Percentiles rank a stretch among this genome's conserved stretches.
These are phyloP conservation scores for Dromococcyx pavoninus DNA, from an alignment of 2,797 vertebrate species.

Conservation along the genomic window DNA sequence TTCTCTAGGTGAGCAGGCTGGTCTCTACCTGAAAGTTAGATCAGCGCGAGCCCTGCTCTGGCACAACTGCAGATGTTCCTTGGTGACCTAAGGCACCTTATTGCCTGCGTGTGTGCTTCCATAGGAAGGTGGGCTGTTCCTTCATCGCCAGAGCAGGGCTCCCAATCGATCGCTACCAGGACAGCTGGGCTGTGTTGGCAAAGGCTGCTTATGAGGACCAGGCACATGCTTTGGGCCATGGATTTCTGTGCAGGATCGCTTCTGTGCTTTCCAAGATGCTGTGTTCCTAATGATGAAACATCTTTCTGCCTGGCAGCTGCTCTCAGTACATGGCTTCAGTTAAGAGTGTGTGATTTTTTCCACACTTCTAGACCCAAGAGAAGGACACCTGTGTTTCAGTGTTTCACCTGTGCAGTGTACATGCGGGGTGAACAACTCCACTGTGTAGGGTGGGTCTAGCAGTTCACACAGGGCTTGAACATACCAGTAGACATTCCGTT, in stretches of 20 bases:
- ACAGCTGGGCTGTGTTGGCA: neutral
- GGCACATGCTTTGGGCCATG: accelerated
- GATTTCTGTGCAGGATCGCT: neutral
- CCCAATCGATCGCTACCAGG: neutral
- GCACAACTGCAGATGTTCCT: neutral
- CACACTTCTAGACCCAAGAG: neutral
- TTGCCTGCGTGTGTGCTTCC: accelerated
- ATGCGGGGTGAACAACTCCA: neutral
- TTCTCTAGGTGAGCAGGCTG: neutral
- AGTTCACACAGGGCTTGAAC: neutral
- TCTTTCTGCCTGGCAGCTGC: neutral
- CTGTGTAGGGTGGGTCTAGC: neutral
- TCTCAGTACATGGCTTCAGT: neutral
- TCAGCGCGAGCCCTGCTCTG: neutral
- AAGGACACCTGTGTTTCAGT: neutral
- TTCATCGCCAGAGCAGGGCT: neutral
- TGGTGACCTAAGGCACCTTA: accelerated
- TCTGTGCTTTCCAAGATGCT: neutral
- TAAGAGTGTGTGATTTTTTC: neutral
- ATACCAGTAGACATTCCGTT: neutral
- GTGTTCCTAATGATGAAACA: neutral
- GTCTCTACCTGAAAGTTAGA: neutral
- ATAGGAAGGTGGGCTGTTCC: accelerated
- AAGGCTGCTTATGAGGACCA: neutral
- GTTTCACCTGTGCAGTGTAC: neutral